These are phyloP conservation scores for Bombus pyrosoma DNA, from an alignment of 1,140 invertebrate species.

Conservation along the genomic window DNA sequence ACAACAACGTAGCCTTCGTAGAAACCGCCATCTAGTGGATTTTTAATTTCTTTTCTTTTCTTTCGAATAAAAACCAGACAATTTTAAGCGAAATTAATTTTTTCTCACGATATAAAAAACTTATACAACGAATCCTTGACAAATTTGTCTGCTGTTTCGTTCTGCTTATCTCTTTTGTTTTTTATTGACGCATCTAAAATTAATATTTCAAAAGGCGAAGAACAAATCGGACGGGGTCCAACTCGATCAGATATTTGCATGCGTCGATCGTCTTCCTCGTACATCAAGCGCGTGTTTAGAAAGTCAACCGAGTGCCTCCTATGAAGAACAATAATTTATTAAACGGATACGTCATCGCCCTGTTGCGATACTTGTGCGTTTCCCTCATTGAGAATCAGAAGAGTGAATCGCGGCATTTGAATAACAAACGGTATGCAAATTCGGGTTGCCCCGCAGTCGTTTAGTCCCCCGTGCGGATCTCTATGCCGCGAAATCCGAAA, in stretches of 20 bases:
- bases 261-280: slow-evolving; percentile 60
- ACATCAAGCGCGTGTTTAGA: slow-evolving; percentile 73
- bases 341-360: slow-evolving; percentile 73
- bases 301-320: slow-evolving; percentile 61
- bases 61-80: background rate
- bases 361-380: slow-evolving; percentile 71
- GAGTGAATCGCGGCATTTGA: slow-evolving; percentile 78
- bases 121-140: background rate
- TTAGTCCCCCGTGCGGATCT: slow-evolving; percentile 38
- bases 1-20: background rate
- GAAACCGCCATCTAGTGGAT: background rate
- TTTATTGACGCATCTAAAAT: background rate
- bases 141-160: background rate
- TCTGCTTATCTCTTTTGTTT: background rate
- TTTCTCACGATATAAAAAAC: background rate
- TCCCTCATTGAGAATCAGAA: slow-evolving; percentile 76
- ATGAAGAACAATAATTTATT: slow-evolving; percentile 77
- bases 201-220: background rate
- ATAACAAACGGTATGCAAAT: slow-evolving; percentile 82
- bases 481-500: slow-evolving; percentile 43
- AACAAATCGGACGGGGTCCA: background rate
- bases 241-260: slow-evolving; percentile 23
- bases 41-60: background rate
- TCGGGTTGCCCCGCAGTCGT: slow-evolving; percentile 61
- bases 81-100: background rate